Percentiles rank a stretch among this genome's conserved stretches.
Conservation (phyloP, 2,888 invertebrate genomes). For the Lamproptera curius region DNA sequence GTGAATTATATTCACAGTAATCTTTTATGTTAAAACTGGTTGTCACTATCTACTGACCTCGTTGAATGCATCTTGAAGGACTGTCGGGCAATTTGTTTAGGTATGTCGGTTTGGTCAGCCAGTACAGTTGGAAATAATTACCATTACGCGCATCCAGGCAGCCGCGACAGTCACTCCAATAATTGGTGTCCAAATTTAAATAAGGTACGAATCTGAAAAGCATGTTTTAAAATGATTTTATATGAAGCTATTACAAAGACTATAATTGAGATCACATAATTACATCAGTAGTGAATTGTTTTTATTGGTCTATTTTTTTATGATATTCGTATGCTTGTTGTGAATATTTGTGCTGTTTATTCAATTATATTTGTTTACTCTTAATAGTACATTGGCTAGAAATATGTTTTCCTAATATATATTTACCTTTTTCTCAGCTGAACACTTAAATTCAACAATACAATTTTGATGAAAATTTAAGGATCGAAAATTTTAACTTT, state of each 20-base stretch:
- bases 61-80: constrained; percentile 56
- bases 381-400: too few relatives aligned
- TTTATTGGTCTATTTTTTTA: not conserved
- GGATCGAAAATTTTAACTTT: too few relatives aligned
- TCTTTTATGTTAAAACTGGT: constrained; percentile 15
- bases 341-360: not conserved
- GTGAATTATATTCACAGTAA: too few relatives aligned
- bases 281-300: too few relatives aligned
- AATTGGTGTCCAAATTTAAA: constrained; percentile 70
- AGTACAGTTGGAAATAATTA: constrained; percentile 79
- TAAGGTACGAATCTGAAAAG: constrained; percentile 59
- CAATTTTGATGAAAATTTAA: too few relatives aligned
- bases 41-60: constrained; percentile 51
- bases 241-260: too few relatives aligned
- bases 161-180: constrained; percentile 63
- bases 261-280: too few relatives aligned
- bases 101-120: constrained; percentile 87
- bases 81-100: constrained; percentile 67
- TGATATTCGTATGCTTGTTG: not conserved
- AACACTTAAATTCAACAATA: too few relatives aligned
- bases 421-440: too few relatives aligned
- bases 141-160: constrained; percentile 59
- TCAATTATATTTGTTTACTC: not conserved
- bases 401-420: too few relatives aligned
- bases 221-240: too few relatives aligned